phyloP scores from a whole-genome alignment of 2,888 invertebrate species.

The Amiota minor region DNA sequence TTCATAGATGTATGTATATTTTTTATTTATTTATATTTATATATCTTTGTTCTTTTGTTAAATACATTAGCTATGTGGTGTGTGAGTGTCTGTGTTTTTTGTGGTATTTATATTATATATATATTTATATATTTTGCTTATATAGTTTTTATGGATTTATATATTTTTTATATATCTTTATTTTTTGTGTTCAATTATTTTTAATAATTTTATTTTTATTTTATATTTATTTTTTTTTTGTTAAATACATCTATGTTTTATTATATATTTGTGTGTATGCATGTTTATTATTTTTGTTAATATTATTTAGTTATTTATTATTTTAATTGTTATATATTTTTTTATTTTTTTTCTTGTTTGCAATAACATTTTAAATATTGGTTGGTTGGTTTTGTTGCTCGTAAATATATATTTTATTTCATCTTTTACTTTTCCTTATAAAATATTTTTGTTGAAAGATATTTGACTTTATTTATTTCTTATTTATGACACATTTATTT shows the following conservation, averaged over 20 bases:
- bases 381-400: neutral
- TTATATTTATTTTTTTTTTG: slow-evolving; percentile 17
- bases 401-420: slow-evolving; percentile 15
- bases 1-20: slow-evolving; percentile 37
- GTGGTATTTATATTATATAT: slow-evolving; percentile 46
- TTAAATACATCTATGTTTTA: slow-evolving; percentile 35
- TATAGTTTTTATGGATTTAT: slow-evolving; percentile 44
- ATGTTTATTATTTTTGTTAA: slow-evolving; percentile 44
- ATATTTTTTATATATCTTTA: slow-evolving; percentile 7
- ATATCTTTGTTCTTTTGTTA: slow-evolving; percentile 41
- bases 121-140: slow-evolving; percentile 37
- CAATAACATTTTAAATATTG: neutral
- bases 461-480: too few relatives aligned
- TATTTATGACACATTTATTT: too few relatives aligned
- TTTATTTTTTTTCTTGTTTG: neutral
- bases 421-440: neutral
- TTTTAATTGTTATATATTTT: slow-evolving; percentile 2
- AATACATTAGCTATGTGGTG: slow-evolving; percentile 43
- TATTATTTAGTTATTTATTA: neutral
- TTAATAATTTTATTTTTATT: neutral
- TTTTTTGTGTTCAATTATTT: neutral
- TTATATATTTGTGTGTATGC: slow-evolving; percentile 43
- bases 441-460: too few relatives aligned
- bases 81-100: too few relatives aligned
- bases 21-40: slow-evolving; percentile 32